Base-by-base conservation (phyloP, 2,888 invertebrate genomes). In the Netelia melanura region DNA sequence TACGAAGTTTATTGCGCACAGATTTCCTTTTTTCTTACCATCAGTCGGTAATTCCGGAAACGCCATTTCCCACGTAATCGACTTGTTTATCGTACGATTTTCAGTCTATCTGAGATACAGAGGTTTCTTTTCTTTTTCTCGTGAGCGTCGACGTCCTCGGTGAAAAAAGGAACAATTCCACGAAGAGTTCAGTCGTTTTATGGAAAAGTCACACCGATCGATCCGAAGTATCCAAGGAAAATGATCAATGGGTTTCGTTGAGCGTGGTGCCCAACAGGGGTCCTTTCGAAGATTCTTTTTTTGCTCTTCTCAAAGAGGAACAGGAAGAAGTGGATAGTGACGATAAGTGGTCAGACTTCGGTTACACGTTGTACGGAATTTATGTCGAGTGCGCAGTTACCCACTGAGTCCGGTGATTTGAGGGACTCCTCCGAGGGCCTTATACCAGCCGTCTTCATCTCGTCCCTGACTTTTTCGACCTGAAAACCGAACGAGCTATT, bases 341-440 rank as follows among this genome's bases (percentile, higher is more conserved):
- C 80, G n/a, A 67, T 68, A 81, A 58, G 17, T 85, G 68, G 85
- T 92, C 89, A 93, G 86, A 92, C 88, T 88, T 92, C 92, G 85
- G 90, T 88, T 67, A 91, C 90, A 81, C 92, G 90, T 64, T 91
- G 92, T 75, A 93, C 92, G 48, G 92, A 89, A 81, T 91, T 93
- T 82, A 93, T 90, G 86, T 93, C 92, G 83, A 93, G 88, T 94
- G 97, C 94, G 94, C 97, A 94, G 94, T 96, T 94, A 94, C 95
- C 95, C 89, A 94, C 95, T 90, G 95, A 95, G 80, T 92, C 94
- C 5, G 95, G 95, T 0, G 95, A 95, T 90, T 95, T 95, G 0
- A 95, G 94, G 88, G 95, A 95, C 87, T 95, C 96, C 88, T 96
- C 96, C 74, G 94, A 94, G 8, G 96, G 96, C 87, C 95, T 95